phyloP scores from a whole-genome alignment of 2,113 vertebrate genomes.

The Serilophus lunatus region DNA sequence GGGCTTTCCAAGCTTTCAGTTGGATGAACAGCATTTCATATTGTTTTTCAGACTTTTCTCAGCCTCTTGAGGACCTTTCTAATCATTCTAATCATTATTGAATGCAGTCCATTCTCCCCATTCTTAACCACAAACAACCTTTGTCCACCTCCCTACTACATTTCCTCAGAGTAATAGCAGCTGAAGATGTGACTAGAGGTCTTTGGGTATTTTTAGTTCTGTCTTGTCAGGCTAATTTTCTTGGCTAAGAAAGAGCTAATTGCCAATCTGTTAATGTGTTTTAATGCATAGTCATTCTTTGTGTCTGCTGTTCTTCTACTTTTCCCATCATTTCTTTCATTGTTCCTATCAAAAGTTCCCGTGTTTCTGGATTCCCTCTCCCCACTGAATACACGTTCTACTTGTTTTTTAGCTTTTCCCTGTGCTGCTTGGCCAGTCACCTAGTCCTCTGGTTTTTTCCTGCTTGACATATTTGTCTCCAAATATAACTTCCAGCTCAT shows the following conservation, averaged over 20 bases:
- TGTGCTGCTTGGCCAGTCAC: not conserved
- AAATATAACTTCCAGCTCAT: not conserved
- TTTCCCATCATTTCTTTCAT: not conserved
- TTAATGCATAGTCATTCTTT: not conserved
- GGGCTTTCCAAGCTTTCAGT: not conserved
- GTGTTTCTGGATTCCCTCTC: not conserved
- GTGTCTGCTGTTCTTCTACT: not conserved
- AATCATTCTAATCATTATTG: not conserved
- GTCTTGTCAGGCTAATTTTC: conserved; percentile 4
- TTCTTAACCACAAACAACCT: not conserved
- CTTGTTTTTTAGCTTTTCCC: not conserved
- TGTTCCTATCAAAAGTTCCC: not conserved
- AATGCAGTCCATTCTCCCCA: not conserved
- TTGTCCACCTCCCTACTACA: not conserved
- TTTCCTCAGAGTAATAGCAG: not conserved
- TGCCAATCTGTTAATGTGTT: conserved; percentile 22
- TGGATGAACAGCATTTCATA: not conserved
- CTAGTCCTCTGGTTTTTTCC: not conserved
- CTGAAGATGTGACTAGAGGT: not conserved
- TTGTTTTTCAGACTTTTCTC: not conserved
- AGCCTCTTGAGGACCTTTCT: not conserved
- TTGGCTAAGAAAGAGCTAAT: not conserved
- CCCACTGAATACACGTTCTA: not conserved
- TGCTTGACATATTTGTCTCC: not conserved
- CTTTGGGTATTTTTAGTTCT: conserved; percentile 33